Conservation (phyloP, 2,113 vertebrate species). For the Laterallus jamaicensis region DNA sequence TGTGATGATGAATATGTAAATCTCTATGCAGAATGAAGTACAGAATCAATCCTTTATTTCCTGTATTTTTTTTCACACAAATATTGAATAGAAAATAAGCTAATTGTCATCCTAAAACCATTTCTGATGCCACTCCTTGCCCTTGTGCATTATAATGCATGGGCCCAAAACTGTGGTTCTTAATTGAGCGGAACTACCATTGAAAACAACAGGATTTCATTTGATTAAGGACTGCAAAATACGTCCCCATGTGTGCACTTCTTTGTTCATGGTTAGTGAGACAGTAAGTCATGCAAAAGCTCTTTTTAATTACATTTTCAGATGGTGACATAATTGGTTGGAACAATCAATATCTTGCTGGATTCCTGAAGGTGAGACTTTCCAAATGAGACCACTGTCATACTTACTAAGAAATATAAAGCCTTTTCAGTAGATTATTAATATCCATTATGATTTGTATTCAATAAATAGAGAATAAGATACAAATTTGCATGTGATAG, state of each 20-base stretch:
- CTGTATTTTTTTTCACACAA: background rate
- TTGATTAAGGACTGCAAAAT: slow-evolving; percentile 46
- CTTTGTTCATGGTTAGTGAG: slow-evolving; percentile 54
- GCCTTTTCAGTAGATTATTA: background rate
- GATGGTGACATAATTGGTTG: slow-evolving; percentile 38
- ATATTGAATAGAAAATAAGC: background rate
- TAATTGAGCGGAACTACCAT: slow-evolving; percentile 48
- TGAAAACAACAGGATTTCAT: slow-evolving; percentile 55
- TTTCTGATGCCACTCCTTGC: background rate
- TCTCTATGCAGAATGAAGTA: background rate
- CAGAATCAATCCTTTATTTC: background rate
- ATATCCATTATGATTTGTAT: background rate
- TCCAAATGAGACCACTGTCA: background rate
- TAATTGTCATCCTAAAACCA: background rate
- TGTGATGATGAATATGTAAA: background rate
- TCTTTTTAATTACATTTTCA: slow-evolving; percentile 63
- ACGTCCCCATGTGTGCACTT: background rate
- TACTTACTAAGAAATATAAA: background rate
- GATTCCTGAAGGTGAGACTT: slow-evolving; percentile 38
- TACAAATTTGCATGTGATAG: background rate
- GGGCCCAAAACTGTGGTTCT: background rate
- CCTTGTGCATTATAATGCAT: background rate
- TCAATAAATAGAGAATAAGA: background rate
- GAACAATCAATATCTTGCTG: slow-evolving; percentile 29
- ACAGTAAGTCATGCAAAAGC: slow-evolving; percentile 52